A percentile compares a stretch with the other conserved stretches of the same genome.
Conservation (phyloP, 2,888 invertebrate species). For the Sialis fuliginosa region DNA sequence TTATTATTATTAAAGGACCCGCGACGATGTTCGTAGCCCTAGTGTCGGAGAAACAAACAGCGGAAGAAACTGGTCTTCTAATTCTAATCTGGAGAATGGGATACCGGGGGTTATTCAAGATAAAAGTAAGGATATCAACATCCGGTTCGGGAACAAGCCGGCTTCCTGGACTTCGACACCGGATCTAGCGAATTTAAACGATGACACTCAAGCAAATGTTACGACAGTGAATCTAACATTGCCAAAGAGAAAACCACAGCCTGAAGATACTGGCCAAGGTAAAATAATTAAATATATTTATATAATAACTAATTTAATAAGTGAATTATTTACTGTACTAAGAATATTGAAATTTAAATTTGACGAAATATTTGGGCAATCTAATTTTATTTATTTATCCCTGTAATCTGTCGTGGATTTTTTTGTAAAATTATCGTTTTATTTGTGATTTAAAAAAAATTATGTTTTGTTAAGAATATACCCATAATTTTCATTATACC, state of each 20-base stretch:
- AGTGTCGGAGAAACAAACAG: background rate
- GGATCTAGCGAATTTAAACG: slow-evolving; percentile 48
- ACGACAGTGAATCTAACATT: slow-evolving; percentile 47
- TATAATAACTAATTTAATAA: background rate
- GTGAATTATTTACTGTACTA: too few relatives aligned
- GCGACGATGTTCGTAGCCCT: slow-evolving; percentile 25
- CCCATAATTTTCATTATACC: too few relatives aligned
- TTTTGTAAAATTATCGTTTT: too few relatives aligned
- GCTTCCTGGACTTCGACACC: slow-evolving; percentile 72
- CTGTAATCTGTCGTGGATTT: too few relatives aligned
- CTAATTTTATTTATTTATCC: too few relatives aligned
- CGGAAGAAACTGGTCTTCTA: slow-evolving; percentile 55
- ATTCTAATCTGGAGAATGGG: slow-evolving; percentile 40
- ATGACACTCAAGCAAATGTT: slow-evolving; percentile 40
- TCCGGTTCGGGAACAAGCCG: slow-evolving; percentile 14
- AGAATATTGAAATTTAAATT: too few relatives aligned
- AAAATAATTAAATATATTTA: slow-evolving; percentile 3
- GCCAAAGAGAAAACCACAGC: slow-evolving; percentile 44
- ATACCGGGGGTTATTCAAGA: slow-evolving; percentile 8
- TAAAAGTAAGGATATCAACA: slow-evolving; percentile 10
- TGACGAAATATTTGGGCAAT: too few relatives aligned
- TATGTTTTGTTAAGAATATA: too few relatives aligned
- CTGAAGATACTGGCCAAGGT: slow-evolving; percentile 35
- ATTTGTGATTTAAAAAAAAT: too few relatives aligned
- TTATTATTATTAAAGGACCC: slow-evolving; percentile 20